Percentiles rank a stretch among this genome's conserved stretches.
Evolutionary conservation across 1,140 invertebrate species (phyloP).

Genomic region (Rhynchophorus ferrugineus): DNA sequence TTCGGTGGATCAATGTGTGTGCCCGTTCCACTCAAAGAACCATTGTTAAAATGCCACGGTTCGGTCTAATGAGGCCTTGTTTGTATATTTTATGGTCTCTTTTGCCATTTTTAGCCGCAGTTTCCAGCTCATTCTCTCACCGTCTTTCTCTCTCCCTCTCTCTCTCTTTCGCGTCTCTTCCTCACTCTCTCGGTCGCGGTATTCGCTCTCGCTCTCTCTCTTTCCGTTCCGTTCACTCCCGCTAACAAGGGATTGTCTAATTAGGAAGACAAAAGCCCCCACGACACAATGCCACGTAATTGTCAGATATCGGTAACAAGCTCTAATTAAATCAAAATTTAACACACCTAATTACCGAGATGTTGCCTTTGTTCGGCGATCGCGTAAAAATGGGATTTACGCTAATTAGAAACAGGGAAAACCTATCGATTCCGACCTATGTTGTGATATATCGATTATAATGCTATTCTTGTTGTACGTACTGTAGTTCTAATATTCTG

Average conservation of each 20-base stretch:
- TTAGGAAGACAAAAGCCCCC: constrained; percentile 30
- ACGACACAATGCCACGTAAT: constrained; percentile 30
- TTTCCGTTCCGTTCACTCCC: constrained; percentile 9
- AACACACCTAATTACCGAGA: constrained; percentile 9
- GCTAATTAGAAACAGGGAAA: constrained; percentile 7
- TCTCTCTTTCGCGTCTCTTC: constrained; percentile 21
- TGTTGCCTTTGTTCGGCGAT: background rate
- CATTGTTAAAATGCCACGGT: constrained; percentile 34
- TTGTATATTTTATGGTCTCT: constrained; percentile 33
- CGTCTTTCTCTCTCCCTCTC: background rate
- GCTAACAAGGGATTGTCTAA: constrained; percentile 31
- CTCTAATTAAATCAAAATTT: constrained; percentile 27
- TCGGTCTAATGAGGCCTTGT: constrained; percentile 32
- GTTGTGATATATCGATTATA: too few species aligned
- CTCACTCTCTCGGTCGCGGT: background rate
- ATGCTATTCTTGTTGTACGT: too few species aligned
- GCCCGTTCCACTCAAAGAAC: constrained; percentile 18
- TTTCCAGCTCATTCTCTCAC: background rate
- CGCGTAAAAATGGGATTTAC: background rate
- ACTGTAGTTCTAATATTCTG: too few species aligned
- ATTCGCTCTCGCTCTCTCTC: background rate
- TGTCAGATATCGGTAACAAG: constrained; percentile 30
- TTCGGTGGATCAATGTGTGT: constrained; percentile 28
- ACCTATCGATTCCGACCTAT: too few species aligned
- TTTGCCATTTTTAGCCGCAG: constrained; percentile 31